Conservation (phyloP, 2,113 vertebrate genomes). For the Centropus unirufus region DNA sequence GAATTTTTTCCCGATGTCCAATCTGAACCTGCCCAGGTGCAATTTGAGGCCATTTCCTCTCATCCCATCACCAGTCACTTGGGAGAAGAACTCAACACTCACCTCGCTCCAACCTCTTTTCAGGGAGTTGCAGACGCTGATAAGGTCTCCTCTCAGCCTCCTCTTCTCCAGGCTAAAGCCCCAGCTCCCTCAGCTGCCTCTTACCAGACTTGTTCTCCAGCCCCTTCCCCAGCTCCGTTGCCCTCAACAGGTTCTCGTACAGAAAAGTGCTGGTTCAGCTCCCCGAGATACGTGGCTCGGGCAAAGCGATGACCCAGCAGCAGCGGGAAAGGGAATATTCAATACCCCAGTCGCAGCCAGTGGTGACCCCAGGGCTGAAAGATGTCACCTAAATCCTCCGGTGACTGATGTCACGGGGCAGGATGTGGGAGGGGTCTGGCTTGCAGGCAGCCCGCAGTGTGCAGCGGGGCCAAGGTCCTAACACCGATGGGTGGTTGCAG, state of each 20-base stretch:
- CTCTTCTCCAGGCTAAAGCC: no score
- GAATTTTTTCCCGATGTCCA: no score
- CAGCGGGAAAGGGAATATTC: background rate
- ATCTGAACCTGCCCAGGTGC: no score
- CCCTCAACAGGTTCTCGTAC: background rate
- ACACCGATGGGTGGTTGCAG: background rate
- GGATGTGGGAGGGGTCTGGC: background rate
- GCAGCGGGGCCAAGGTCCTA: background rate
- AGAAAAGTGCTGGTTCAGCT: constrained; percentile 34
- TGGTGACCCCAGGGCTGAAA: background rate
- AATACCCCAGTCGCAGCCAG: background rate
- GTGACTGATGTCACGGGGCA: background rate
- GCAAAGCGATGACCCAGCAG: background rate
- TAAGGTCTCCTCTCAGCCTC: no score
- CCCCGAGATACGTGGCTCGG: background rate
- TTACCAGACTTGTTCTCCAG: no score
- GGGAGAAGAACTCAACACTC: no score
- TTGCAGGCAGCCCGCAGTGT: background rate
- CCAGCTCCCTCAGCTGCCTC: no score
- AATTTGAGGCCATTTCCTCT: no score
- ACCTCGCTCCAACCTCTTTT: no score
- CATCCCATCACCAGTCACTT: no score
- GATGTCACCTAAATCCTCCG: background rate
- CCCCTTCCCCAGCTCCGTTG: no score
- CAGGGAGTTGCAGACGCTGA: no score